A percentile compares a stretch with the other conserved stretches of the same genome.
These are phyloP conservation scores for Danaus melanippus DNA, from an alignment of 1,140 invertebrate genomes.

Conservation along the genomic window DNA sequence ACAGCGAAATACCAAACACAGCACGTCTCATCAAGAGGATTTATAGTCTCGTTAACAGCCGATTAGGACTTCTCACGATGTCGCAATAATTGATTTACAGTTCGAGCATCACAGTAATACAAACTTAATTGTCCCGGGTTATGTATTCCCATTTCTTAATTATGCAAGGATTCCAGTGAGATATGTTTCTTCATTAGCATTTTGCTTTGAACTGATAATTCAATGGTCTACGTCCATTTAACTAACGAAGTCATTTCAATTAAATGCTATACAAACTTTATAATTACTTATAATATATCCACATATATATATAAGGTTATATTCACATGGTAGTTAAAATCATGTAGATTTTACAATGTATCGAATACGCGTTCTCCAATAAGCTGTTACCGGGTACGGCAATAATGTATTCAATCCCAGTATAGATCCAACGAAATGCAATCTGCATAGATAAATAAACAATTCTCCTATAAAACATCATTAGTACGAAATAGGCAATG, in stretches of 20 bases:
- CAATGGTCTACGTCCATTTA: not conserved
- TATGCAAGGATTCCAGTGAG: conserved; percentile 5
- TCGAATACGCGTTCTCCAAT: not conserved
- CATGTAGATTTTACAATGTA: too few species aligned
- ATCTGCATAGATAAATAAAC: conserved; percentile 39
- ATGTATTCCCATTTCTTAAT: conserved; percentile 7
- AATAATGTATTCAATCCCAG: conserved; percentile 17
- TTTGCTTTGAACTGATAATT: conserved; percentile 13
- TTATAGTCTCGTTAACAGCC: conserved; percentile 14
- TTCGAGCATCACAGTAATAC: conserved; percentile 9
- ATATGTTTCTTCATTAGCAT: conserved; percentile 19
- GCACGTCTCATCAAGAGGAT: conserved; percentile 8
- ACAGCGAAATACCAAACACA: not conserved
- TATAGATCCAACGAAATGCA: conserved; percentile 28
- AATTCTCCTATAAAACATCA: conserved; percentile 31
- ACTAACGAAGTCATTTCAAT: too few species aligned
- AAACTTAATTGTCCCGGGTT: conserved; percentile 17
- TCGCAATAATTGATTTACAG: conserved; percentile 19
- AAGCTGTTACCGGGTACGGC: conserved; percentile 16
- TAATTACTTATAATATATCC: too few species aligned
- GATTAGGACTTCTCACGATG: conserved; percentile 18
- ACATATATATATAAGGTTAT: too few species aligned
- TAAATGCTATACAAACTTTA: too few species aligned
- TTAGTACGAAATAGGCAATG: conserved; percentile 22
- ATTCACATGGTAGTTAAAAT: too few species aligned